A percentile compares a stretch with the other conserved stretches of the same genome.
Evolutionary conservation across 64 coral and sea anemone genomes (phyloP).

Genomic region (Stylophora pistillata): DNA sequence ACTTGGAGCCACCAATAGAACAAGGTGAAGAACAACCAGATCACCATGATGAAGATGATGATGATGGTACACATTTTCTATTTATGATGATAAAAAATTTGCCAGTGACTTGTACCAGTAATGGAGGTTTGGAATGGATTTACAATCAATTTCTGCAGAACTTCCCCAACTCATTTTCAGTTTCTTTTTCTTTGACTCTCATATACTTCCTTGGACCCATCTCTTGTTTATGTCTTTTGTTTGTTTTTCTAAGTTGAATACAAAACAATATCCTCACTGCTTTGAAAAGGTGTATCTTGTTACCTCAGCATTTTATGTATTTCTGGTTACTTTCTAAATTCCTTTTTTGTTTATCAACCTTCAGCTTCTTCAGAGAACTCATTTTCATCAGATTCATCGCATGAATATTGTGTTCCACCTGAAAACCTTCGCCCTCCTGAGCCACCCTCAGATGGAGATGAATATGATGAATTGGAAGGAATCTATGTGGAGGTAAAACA

Average conservation of each 20-base stretch:
- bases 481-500: conserved; percentile 40
- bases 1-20: not conserved
- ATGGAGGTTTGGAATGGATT: no score
- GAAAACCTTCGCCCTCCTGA: conserved; percentile 26
- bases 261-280: no score
- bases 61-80: not conserved
- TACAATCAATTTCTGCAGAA: no score
- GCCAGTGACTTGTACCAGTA: not conserved
- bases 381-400: conserved; percentile 40
- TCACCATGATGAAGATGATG: not conserved
- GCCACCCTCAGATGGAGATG: not conserved
- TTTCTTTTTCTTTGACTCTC: no score
- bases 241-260: no score
- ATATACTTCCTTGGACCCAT: no score
- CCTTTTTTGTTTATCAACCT: not conserved
- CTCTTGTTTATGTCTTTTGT: no score
- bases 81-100: not conserved
- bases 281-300: no score
- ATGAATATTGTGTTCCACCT: conserved; percentile 41
- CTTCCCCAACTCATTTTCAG: no score
- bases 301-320: no score
- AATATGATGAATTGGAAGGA: conserved; percentile 25
- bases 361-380: conserved; percentile 32
- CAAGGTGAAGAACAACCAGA: not conserved
- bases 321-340: no score